Evolutionary conservation across 1,140 invertebrate genomes (phyloP), one percentile per base, ranked within the genome.

Genomic region (Cephus cinctus): DNA sequence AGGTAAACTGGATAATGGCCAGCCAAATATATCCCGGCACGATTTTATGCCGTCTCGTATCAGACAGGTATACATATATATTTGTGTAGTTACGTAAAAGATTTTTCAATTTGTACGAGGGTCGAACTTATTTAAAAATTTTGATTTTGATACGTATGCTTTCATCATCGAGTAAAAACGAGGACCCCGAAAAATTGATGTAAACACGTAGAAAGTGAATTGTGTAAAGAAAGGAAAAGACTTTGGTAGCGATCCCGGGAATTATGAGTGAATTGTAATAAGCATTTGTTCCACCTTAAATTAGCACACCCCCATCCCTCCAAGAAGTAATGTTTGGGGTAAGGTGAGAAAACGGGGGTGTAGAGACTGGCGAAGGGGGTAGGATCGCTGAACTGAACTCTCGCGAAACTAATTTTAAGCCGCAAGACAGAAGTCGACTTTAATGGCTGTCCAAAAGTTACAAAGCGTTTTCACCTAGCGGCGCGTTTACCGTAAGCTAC

Each of bases 391-490:
- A n/a, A n/a, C n/a, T n/a, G 39, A 59, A 65, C 56, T 63, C 47
- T 52, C 39, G 53, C 38, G 58, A 65, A 68, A 69, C 57, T 67
- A 67, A 68, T 65, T 68, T 59, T 52, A 57, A 60, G 48, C 61
- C 57, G 39, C 60, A 59, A 62, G 56, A 61, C 54, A 56, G 51
- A 61, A 62, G 64, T 65, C 50, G 50, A 56, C 59, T 58, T 65
- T 68, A 68, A 67, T 61, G 60, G 61, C 57, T 56, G 56, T 61
- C 57, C 52, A 59, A 65, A 60, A 66, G 58, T 68, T 63, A 38
- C 40, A 34, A 36, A 36, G 14, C 14, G 8, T 36, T 36, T 36
- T 18, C 14, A 12, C 11, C 14, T 36, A n/a, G n/a, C n/a, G n/a
- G n/a, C n/a, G n/a, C n/a, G n/a, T n/a, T n/a, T n/a, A n/a, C n/a